phyloP scores from a whole-genome alignment of 1,140 invertebrate species.

The Drosophila hydei region DNA sequence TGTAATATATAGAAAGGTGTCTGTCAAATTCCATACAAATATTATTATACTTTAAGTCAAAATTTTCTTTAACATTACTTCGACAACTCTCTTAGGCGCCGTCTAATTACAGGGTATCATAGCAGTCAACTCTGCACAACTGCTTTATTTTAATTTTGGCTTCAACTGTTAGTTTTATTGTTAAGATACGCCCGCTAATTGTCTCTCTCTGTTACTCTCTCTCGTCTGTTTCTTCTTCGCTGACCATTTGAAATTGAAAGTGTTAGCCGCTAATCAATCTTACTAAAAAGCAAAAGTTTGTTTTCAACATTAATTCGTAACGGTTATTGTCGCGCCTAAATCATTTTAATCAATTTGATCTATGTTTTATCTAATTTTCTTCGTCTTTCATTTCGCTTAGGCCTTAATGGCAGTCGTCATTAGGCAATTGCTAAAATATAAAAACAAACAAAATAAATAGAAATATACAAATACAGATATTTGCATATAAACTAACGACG shows the following conservation, averaged over 20 bases:
- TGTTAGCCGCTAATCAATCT: slow-evolving; percentile 57
- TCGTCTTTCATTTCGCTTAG: background rate
- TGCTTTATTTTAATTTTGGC: slow-evolving; percentile 9
- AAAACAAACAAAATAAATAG: background rate
- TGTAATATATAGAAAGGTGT: no score
- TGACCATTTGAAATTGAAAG: slow-evolving; percentile 60
- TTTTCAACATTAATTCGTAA: slow-evolving; percentile 37
- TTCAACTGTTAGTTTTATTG: slow-evolving; percentile 57
- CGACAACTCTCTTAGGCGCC: background rate
- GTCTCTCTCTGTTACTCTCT: slow-evolving; percentile 14
- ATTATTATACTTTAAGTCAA: no score
- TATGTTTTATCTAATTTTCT: background rate
- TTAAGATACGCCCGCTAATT: slow-evolving; percentile 68
- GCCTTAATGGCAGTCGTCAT: background rate
- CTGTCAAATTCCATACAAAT: background rate
- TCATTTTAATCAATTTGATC: slow-evolving; percentile 44
- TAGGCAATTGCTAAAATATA: background rate
- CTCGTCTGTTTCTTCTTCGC: background rate
- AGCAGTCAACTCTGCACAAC: background rate
- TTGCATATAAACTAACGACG: slow-evolving; percentile 14
- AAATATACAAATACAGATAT: slow-evolving; percentile 4
- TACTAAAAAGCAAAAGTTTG: slow-evolving; percentile 56
- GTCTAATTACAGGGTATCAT: background rate
- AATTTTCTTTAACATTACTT: no score
- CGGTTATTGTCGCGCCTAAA: slow-evolving; percentile 42